phyloP scores from a whole-genome alignment of 2,797 vertebrate genomes.

The Phaenicophaeus curvirostris region DNA sequence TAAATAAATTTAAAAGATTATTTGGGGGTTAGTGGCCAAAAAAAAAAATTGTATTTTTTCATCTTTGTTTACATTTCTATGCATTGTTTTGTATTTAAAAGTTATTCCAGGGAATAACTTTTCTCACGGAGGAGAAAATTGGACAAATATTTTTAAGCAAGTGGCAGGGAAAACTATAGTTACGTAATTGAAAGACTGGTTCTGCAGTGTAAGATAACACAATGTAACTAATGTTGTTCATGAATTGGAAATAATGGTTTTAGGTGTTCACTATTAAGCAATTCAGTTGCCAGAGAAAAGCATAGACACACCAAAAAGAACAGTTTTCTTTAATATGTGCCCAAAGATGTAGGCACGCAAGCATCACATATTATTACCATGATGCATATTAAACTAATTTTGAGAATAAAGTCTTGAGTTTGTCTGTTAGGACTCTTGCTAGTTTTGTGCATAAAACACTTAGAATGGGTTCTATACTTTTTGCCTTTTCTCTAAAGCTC shows the following conservation, averaged over 20 bases:
- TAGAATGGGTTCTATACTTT: background rate
- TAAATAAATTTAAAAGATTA: background rate
- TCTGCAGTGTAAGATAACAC: background rate
- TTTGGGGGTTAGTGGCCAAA: background rate
- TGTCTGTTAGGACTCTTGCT: background rate
- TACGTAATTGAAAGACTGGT: background rate
- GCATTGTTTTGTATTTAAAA: background rate
- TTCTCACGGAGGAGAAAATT: background rate
- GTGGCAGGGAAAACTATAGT: background rate
- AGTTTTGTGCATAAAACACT: background rate
- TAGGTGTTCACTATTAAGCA: background rate
- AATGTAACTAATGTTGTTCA: background rate
- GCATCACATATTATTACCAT: background rate
- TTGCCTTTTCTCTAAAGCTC: background rate
- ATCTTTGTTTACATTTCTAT: background rate
- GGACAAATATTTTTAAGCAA: background rate
- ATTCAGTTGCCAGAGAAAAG: background rate
- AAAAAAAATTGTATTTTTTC: background rate
- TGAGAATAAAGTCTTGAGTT: background rate
- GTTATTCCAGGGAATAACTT: background rate
- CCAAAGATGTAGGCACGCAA: background rate
- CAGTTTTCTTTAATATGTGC: background rate
- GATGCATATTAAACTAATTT: background rate
- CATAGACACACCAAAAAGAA: background rate
- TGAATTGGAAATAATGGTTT: background rate